Evolutionary conservation across 2,113 vertebrate genomes (phyloP).

Genomic region (Muscicapa adusta): DNA sequence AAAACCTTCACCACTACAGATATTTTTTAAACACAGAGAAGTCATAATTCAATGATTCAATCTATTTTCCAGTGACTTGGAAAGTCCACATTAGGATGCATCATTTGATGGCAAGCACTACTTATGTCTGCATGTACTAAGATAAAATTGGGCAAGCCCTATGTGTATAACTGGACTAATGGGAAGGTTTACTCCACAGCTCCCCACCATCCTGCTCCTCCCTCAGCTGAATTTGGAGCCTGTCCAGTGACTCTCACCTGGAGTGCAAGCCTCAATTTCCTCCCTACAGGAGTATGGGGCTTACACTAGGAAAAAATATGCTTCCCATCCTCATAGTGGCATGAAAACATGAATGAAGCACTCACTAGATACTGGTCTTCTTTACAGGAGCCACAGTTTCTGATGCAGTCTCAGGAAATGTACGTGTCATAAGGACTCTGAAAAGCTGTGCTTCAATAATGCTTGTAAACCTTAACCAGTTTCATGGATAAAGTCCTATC

Average conservation of each 20-base stretch:
- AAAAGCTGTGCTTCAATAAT: not conserved
- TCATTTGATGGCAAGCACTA: not conserved
- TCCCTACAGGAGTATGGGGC: not conserved
- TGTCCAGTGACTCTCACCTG: not conserved
- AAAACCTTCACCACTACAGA: not conserved
- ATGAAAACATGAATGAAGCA: not conserved
- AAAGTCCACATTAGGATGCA: not conserved
- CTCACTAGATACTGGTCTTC: not conserved
- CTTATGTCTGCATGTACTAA: fast-evolving
- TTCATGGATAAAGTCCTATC: not conserved
- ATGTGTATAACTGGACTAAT: not conserved
- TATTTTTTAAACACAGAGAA: not conserved
- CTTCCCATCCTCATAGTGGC: not conserved
- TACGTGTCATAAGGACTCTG: not conserved
- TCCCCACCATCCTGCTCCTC: not conserved
- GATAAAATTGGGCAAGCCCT: not conserved
- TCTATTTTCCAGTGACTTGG: not conserved
- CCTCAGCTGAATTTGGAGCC: not conserved
- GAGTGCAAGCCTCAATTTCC: not conserved
- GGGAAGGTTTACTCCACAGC: not conserved
- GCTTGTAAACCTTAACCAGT: not conserved
- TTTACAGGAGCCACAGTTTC: not conserved
- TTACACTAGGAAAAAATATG: not conserved
- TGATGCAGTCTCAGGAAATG: not conserved
- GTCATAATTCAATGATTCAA: not conserved